Base-by-base conservation (phyloP, 2,888 invertebrate genomes). In the Temnothorax ravouxi region DNA sequence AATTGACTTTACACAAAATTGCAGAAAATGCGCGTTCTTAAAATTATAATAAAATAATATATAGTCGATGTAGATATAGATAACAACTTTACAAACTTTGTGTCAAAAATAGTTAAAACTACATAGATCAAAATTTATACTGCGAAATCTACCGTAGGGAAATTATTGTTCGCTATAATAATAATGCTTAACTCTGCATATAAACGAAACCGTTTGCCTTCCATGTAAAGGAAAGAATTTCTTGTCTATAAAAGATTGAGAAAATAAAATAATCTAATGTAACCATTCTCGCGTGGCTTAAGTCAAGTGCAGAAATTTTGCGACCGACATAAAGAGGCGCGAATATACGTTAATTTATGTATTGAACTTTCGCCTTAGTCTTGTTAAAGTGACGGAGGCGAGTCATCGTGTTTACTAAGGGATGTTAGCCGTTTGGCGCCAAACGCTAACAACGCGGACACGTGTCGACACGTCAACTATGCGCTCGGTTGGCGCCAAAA, bases 401-500 rank as follows among this genome's bases (percentile, higher is more conserved):
- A 54, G 47, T 21, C 18, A 21, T 6, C 25, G 21, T 79, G 38
- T 69, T 69, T 34, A 18, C 4, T 21, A 56, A 67, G 13, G 9
- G 18, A 79, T 50, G 25, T 47, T 79, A 44, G 13, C 41, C 9
- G 41, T 79, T 79, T 79, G 79, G 79, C 69, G 79, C 47, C 38
- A 79, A 50, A 79, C 11, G 21, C 34, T 21, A 62, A 71, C 56
- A 44, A 34, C 56, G 15, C 21, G 47, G 21, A 79, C 59, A 80
- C 71, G 71, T 59, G 79, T 77, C 15, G 66, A 29, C 18, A 54
- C 38, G 38, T 18, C 47, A 21, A 38, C 15, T 25, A n/a, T 34
- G 34, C 56, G 64, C 21, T 71, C 64, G 25, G 61, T 66, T 56
- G 77, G 67, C 54, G 67, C 77, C 77, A 67, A 77, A 67, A 67